Conservation (phyloP, 92 coral and sea anemone genomes). For the Metridium senile region DNA sequence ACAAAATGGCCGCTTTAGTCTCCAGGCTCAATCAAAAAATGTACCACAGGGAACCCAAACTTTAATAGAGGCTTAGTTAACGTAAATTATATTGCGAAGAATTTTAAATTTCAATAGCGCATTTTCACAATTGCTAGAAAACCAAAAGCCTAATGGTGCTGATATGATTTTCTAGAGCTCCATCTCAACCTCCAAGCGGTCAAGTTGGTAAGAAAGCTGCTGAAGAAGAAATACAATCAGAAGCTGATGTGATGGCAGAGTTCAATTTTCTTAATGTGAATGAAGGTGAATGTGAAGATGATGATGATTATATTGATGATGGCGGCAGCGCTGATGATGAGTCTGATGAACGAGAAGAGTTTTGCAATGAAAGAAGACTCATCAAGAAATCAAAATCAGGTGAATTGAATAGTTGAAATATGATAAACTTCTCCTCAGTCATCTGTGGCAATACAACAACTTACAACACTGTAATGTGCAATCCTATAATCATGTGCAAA, state of each 20-base stretch:
- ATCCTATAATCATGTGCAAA: no score
- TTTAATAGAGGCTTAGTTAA: no score
- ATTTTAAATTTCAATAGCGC: no score
- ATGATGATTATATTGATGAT: conserved; percentile 95
- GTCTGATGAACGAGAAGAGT: conserved; percentile 94
- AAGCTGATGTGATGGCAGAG: conserved; percentile 86
- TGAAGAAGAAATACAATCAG: conserved; percentile 74
- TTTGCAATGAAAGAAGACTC: conserved; percentile 69
- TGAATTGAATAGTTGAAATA: conserved; percentile 11
- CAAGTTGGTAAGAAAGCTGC: conserved; percentile 40
- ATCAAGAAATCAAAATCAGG: conserved; percentile 87
- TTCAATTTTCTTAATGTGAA: conserved; percentile 95
- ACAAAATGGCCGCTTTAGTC: no score
- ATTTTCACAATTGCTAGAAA: no score
- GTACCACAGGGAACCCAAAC: no score
- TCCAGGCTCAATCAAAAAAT: no score
- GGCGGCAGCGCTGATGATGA: conserved; percentile 99
- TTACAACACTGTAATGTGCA: no score
- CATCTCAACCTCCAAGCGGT: conserved; percentile 35
- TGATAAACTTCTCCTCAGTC: background rate
- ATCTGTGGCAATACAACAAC: conserved; percentile 1
- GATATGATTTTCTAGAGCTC: conserved; percentile 48
- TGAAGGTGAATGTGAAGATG: conserved; percentile 85
- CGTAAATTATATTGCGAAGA: no score
- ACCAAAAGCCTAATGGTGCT: no score